Evolutionary conservation across 2,797 vertebrate species (phyloP).

Genomic region (Bovichtus variegatus): DNA sequence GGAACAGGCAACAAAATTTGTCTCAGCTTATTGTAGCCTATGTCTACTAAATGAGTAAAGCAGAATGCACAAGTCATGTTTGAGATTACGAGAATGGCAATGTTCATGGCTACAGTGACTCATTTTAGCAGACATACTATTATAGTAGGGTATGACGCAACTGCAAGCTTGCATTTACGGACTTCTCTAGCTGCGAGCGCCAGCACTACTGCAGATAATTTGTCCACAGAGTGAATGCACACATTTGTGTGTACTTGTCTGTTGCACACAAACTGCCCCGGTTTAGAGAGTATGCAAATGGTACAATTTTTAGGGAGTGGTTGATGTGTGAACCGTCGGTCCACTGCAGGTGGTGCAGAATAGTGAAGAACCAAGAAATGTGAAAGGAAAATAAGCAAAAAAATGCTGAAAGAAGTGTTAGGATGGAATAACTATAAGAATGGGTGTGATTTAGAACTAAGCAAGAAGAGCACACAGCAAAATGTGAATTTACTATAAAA

Average conservation of each 20-base stretch:
- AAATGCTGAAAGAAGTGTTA: background rate
- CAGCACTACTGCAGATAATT: background rate
- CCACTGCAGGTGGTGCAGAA: conserved; percentile 12
- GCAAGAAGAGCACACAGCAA: background rate
- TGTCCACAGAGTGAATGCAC: conserved; percentile 6
- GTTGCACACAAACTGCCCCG: conserved; percentile 1
- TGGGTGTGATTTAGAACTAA: no score
- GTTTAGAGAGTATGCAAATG: background rate
- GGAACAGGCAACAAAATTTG: conserved; percentile 9
- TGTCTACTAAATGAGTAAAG: conserved; percentile 14
- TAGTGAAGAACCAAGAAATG: background rate
- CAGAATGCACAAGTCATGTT: conserved; percentile 23
- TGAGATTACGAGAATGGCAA: conserved; percentile 19
- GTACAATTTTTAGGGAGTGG: background rate
- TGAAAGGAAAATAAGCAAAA: background rate
- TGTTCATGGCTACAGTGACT: conserved; percentile 30
- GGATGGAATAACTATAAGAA: no score
- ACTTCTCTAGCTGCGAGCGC: conserved; percentile 7
- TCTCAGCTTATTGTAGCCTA: conserved; percentile 29
- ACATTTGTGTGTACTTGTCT: background rate
- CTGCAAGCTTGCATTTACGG: conserved; percentile 21
- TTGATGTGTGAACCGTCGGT: conserved; percentile 12
- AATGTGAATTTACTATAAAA: background rate
- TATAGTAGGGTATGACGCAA: conserved; percentile 15
- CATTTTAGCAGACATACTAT: conserved; percentile 15